These are phyloP conservation scores for Hirudo medicinalis DNA, from an alignment of 1,140 invertebrate species.

Conservation along the genomic window DNA sequence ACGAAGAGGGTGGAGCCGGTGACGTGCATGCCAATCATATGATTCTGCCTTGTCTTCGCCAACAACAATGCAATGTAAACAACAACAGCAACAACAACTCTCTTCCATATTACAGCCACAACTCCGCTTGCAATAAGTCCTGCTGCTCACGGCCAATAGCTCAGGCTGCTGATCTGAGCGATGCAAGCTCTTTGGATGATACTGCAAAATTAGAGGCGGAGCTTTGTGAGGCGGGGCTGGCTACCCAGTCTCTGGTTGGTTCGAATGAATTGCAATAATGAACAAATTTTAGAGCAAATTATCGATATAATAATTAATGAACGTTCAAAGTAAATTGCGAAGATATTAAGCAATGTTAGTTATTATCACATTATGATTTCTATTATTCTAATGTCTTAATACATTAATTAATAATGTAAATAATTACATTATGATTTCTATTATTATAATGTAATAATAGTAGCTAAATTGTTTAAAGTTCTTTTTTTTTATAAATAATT, in stretches of 20 bases:
- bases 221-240: not conserved
- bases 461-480: too few species aligned
- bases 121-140: not conserved
- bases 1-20: not conserved
- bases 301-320: too few species aligned
- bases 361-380: too few species aligned
- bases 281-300: too few species aligned
- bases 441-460: too few species aligned
- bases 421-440: too few species aligned
- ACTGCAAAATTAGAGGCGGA: not conserved
- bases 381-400: too few species aligned
- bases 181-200: not conserved
- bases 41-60: not conserved
- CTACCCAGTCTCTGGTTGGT: constrained; percentile 10
- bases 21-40: not conserved
- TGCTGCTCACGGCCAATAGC: not conserved
- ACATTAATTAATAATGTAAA: too few species aligned
- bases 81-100: constrained; percentile 12
- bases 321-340: too few species aligned
- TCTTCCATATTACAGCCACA: not conserved
- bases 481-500: too few species aligned
- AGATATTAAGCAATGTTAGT: too few species aligned
- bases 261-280: not conserved
- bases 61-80: not conserved
- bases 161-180: not conserved